Base-by-base conservation (phyloP, 2,888 invertebrate species). In the Itoplectis maculator region DNA sequence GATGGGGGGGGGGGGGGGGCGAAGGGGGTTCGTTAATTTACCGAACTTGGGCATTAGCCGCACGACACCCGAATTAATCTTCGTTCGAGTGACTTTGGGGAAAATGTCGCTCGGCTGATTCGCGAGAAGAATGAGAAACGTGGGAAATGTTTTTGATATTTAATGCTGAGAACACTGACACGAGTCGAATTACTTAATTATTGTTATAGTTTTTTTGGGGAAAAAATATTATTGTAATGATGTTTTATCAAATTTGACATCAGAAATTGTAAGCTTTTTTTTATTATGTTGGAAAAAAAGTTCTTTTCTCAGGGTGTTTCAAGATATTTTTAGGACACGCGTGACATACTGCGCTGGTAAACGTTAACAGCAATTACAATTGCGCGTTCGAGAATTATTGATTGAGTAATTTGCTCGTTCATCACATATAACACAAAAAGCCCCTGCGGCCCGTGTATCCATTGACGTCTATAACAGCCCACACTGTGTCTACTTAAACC, bases 21-120 rank as follows among this genome's bases (percentile, higher is more conserved):
- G 29, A 29, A 5, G n/a, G n/a, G n/a, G n/a, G n/a, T n/a, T 20
- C 54, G 54, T 54, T 69, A 69, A 69, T 69, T 29, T 54, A 37
- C 20, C 51, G 40, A 54, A 49, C 29, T 66, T 15, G 40, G 40
- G 20, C 37, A 51, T 37, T 54, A 35, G 23, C n/a, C 40, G 11
- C 20, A 37, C 40, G 40, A 51, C 51, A 69, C 35, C 13, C 8
- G 3, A 20, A 51, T 51, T 37, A 40, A 66, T 47, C 37, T 23
- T 20, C 29, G 13, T 54, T 20, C 29, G 29, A n/a, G n/a, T n/a
- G n/a, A n/a, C 29, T 29, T 2, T 29, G 29, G 29, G 29, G 5
- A 29, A 29, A 3, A 3, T 29, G 29, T 29, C 29, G 29, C 29
- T 29, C 29, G 29, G 3, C 29, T 29, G 5, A 29, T 29, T 29